Evolutionary conservation across 2,797 vertebrate species (phyloP).

Genomic region (Telmatherina bonti): DNA sequence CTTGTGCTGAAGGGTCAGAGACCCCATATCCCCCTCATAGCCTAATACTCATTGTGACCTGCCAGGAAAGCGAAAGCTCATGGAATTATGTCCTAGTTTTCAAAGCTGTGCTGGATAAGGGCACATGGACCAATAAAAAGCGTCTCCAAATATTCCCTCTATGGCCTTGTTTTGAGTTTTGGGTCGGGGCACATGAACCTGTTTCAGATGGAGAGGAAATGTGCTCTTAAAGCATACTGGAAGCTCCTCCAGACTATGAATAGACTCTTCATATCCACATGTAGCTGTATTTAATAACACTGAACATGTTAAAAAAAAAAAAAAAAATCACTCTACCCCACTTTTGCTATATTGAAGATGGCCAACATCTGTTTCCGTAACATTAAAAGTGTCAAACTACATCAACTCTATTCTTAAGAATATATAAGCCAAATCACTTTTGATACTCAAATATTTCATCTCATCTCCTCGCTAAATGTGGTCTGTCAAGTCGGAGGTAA

Average conservation of each 20-base stretch:
- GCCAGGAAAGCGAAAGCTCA: slow-evolving; percentile 63
- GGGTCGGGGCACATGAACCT: slow-evolving; percentile 45
- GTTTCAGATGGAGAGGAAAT: slow-evolving; percentile 57
- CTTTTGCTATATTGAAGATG: background rate
- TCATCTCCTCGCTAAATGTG: background rate
- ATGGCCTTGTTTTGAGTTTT: slow-evolving; percentile 61
- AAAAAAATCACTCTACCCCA: background rate
- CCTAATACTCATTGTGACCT: slow-evolving; percentile 55
- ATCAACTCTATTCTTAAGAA: background rate
- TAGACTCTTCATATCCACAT: slow-evolving; percentile 5
- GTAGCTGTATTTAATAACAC: background rate
- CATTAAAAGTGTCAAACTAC: background rate
- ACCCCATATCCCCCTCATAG: slow-evolving; percentile 54
- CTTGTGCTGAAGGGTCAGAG: slow-evolving; percentile 52
- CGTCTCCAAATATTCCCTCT: slow-evolving; percentile 53
- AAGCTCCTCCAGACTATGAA: slow-evolving; percentile 22
- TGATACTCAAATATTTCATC: background rate
- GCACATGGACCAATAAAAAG: slow-evolving; percentile 32
- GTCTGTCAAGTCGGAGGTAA: slow-evolving; percentile 18
- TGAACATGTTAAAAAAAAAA: background rate
- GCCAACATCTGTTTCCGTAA: background rate
- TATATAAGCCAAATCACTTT: background rate
- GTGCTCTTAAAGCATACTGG: slow-evolving; percentile 34
- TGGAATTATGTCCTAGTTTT: slow-evolving; percentile 66
- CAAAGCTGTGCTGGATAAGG: slow-evolving; percentile 39